Evolutionary conservation across 1,140 invertebrate genomes (phyloP).

Genomic region (Neodiprion pinetum): DNA sequence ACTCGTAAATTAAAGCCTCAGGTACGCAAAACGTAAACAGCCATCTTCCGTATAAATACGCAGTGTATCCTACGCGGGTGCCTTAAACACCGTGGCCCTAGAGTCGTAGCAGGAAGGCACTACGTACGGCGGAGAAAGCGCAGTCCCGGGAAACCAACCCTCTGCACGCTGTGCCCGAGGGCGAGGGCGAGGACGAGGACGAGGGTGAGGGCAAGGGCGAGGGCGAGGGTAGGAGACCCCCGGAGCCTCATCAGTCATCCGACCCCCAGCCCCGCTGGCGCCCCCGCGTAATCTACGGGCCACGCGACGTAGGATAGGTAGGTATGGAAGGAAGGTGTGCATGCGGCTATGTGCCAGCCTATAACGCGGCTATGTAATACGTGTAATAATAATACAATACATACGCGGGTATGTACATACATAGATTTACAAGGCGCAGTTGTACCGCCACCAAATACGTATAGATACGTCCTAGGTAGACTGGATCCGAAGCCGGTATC

Average conservation of each 20-base stretch:
- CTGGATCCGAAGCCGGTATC: neutral
- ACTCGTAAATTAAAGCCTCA: no score
- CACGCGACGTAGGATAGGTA: neutral
- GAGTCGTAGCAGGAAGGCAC: no score
- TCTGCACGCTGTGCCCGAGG: neutral
- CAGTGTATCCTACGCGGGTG: no score
- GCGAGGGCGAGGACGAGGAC: neutral
- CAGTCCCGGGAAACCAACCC: neutral
- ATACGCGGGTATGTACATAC: neutral
- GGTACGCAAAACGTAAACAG: no score
- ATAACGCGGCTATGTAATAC: neutral
- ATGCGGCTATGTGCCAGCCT: neutral
- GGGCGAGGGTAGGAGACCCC: conserved; percentile 4
- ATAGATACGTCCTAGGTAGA: no score
- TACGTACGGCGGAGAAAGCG: neutral
- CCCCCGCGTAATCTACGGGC: conserved; percentile 12
- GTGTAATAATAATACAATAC: neutral
- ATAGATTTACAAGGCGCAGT: neutral
- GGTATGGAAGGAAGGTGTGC: neutral
- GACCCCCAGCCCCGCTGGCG: neutral
- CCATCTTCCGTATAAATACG: no score
- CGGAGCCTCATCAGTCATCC: conserved; percentile 16
- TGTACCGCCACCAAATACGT: neutral
- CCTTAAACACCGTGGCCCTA: no score
- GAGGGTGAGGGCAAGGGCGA: neutral